Base-by-base conservation (phyloP, 2,888 invertebrate species). In the Leptothorax acervorum region DNA sequence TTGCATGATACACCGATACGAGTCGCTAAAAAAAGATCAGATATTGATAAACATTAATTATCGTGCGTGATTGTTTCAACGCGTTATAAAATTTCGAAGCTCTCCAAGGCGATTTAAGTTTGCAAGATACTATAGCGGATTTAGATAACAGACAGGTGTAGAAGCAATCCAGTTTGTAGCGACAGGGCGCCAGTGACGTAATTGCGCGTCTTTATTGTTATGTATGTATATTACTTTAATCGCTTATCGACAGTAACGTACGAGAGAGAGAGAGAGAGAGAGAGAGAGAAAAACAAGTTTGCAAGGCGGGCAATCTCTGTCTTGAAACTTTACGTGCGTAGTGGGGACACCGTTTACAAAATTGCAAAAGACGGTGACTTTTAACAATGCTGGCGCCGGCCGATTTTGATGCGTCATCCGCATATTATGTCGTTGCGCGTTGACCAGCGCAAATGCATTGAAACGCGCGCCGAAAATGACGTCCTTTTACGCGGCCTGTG, bases 321-420 rank as follows among this genome's bases (percentile, higher is more conserved):
- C 12, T 4, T 35, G 11, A 51, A 71, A 60, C 15, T 31, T 68
- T 65, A 23, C 12, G 12, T 15, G 62, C 53, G 23, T 23, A 12
- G 8, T 12, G 18, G 15, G 28, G 60, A 28, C 45, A 45, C 12
- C 28, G 18, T 68, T 15, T 71, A 11, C 23, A 71, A 71, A 35
- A 71, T 60, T 48, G 23, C 39, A 48, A 53, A 39, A 62, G 31
- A 55, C 53, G 42, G 23, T 23, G 51, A 65, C 55, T 78, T 60
- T 71, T 48, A 79, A 79, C 48, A 51, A 79, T 62, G 45, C 15
- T 45, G 71, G 79, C 79, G 79, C 71, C 79, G 8, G 35, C 23
- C 60, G 28, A 31, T 65, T 60, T 71, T 71, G 71, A 79, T 79
- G 79, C 79, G 79, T 79, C 79, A 79, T 45, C 23, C 70, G 76